Evolutionary conservation across 1,140 invertebrate genomes (phyloP).

Genomic region (Onthophagus taurus): DNA sequence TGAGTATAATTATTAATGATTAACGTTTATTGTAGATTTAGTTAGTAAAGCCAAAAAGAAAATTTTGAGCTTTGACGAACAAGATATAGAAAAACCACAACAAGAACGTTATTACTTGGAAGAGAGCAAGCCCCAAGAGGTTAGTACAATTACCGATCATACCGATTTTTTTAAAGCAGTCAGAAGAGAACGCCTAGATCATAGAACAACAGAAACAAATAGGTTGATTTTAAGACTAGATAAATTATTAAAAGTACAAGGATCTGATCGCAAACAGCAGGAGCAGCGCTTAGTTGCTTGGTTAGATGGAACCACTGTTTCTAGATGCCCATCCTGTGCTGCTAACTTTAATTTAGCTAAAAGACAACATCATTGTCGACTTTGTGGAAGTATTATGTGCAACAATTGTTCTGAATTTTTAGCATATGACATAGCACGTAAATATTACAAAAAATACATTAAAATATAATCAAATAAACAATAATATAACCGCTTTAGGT

Average conservation of each 20-base stretch:
- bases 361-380: conserved; percentile 89
- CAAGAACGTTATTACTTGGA: conserved; percentile 33
- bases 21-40: conserved; percentile 48
- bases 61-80: conserved; percentile 70
- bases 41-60: conserved; percentile 85
- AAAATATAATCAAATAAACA: neutral
- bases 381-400: conserved; percentile 95
- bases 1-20: neutral
- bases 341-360: conserved; percentile 77
- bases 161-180: conserved; percentile 72
- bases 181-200: conserved; percentile 55
- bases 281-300: conserved; percentile 76
- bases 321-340: conserved; percentile 85
- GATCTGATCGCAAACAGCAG: conserved; percentile 72
- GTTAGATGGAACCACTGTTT: conserved; percentile 84
- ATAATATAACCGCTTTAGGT: conserved; percentile 17
- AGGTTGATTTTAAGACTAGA: conserved; percentile 90
- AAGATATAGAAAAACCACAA: conserved; percentile 47
- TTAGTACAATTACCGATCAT: conserved; percentile 57
- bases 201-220: conserved; percentile 90
- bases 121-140: conserved; percentile 49
- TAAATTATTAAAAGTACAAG: conserved; percentile 81
- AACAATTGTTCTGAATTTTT: conserved; percentile 87
- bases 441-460: conserved; percentile 35
- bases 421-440: conserved; percentile 72